phyloP scores from a whole-genome alignment of 1,140 invertebrate species.

The Atta cephalotes region DNA sequence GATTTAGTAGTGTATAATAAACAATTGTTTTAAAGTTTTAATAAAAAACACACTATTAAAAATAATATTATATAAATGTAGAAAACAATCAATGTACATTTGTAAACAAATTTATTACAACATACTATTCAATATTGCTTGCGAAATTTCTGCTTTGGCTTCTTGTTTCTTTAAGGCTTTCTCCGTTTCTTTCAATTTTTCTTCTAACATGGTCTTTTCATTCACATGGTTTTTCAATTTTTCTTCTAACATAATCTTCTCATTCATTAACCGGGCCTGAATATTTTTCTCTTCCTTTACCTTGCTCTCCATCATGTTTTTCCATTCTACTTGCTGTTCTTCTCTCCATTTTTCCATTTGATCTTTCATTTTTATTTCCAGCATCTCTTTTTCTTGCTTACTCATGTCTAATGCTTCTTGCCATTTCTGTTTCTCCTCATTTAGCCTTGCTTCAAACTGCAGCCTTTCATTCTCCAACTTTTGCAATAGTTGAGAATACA shows the following conservation, averaged over 20 bases:
- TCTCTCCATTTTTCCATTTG: slow-evolving; percentile 85
- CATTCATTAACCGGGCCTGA: slow-evolving; percentile 84
- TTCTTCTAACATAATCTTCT: slow-evolving; percentile 79
- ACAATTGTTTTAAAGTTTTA: slow-evolving; percentile 19
- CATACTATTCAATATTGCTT: slow-evolving; percentile 62
- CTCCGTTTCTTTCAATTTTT: slow-evolving; percentile 85
- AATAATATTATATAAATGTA: neutral
- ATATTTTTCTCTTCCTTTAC: slow-evolving; percentile 85
- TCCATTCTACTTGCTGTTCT: slow-evolving; percentile 80
- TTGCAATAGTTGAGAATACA: slow-evolving; percentile 84
- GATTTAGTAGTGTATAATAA: neutral
- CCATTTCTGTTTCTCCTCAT: slow-evolving; percentile 85
- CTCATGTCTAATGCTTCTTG: slow-evolving; percentile 84
- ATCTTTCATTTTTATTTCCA: slow-evolving; percentile 84
- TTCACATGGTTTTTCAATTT: slow-evolving; percentile 81
- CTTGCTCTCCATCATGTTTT: slow-evolving; percentile 80
- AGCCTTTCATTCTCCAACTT: slow-evolving; percentile 85
- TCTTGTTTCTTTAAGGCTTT: slow-evolving; percentile 85
- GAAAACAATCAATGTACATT: neutral
- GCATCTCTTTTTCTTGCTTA: slow-evolving; percentile 84
- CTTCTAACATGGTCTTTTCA: slow-evolving; percentile 80
- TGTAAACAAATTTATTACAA: slow-evolving; percentile 9
- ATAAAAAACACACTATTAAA: neutral
- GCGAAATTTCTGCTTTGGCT: slow-evolving; percentile 75
- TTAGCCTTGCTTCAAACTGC: slow-evolving; percentile 85